phyloP scores from a whole-genome alignment of 2,888 invertebrate species.

The Heteromurus nitidus region DNA sequence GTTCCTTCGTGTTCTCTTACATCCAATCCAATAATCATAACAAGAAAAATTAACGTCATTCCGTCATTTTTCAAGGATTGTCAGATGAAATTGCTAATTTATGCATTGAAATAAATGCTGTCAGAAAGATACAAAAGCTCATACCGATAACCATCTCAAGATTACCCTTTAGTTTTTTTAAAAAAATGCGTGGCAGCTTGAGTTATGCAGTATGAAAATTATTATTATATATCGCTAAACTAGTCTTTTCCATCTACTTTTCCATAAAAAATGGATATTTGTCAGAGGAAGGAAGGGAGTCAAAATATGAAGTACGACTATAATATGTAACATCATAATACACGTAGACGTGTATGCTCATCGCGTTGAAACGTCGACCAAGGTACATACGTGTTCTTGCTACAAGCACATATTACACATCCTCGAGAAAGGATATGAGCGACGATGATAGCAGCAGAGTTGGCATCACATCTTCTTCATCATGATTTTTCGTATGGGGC shows the following conservation, averaged over 20 bases:
- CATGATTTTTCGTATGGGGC: conserved; percentile 51
- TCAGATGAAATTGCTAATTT: conserved; percentile 39
- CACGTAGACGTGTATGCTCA: background rate
- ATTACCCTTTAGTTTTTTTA: too few species aligned
- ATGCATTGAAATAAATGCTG: conserved; percentile 16
- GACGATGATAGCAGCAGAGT: background rate
- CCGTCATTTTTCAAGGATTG: conserved; percentile 3
- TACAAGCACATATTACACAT: conserved; percentile 1
- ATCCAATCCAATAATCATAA: conserved; percentile 1
- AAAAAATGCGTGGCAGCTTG: too few species aligned
- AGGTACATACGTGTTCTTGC: background rate
- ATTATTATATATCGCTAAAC: background rate
- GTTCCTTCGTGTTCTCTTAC: too few species aligned
- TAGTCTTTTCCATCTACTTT: conserved; percentile 22
- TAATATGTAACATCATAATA: background rate
- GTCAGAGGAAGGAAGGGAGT: conserved; percentile 17
- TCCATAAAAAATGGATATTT: conserved; percentile 46
- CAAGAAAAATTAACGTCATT: conserved; percentile 18
- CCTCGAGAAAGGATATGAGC: conserved; percentile 19
- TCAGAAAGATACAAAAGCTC: background rate
- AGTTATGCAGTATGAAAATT: background rate
- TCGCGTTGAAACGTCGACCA: background rate
- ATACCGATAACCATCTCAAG: background rate
- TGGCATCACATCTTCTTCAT: conserved; percentile 32
- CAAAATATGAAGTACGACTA: background rate